Evolutionary conservation across 2,888 invertebrate genomes (phyloP).

Genomic region (Luffia ferchaultella): DNA sequence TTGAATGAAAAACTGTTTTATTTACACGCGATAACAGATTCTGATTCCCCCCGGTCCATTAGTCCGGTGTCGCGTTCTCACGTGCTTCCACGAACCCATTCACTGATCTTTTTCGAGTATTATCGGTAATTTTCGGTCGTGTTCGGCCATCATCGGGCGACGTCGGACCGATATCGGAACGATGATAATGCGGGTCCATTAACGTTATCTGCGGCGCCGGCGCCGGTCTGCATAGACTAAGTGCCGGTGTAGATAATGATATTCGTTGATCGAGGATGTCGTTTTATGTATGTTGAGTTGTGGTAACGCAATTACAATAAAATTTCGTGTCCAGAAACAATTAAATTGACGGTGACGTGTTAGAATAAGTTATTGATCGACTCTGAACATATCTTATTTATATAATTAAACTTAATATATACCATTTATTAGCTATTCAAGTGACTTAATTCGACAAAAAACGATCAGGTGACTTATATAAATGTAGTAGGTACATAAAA

Average conservation of each 20-base stretch:
- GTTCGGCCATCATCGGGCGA: constrained; percentile 24
- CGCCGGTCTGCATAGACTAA: constrained; percentile 18
- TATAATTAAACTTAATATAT: not conserved
- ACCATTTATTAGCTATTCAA: not conserved
- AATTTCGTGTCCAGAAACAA: not conserved
- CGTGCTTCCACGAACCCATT: constrained; percentile 56
- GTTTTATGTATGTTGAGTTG: not conserved
- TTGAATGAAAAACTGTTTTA: not conserved
- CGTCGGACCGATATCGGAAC: constrained; percentile 25
- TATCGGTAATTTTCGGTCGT: constrained; percentile 19
- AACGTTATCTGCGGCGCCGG: constrained; percentile 60
- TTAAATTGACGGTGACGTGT: not conserved
- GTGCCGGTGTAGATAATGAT: not conserved
- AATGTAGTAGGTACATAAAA: not conserved
- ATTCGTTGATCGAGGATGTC: not conserved
- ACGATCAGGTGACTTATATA: not conserved
- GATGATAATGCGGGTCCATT: constrained; percentile 56
- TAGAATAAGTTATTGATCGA: not conserved
- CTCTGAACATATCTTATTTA: not conserved
- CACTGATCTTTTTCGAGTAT: constrained; percentile 23
- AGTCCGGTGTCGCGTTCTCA: constrained; percentile 27
- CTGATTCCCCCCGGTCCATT: constrained; percentile 34
- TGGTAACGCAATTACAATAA: not conserved
- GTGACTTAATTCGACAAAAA: not conserved
- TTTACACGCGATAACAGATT: not conserved